Percentiles rank a stretch among this genome's conserved stretches.
phyloP scores from a whole-genome alignment of 2,888 invertebrate genomes.

The Gibbula magus region DNA sequence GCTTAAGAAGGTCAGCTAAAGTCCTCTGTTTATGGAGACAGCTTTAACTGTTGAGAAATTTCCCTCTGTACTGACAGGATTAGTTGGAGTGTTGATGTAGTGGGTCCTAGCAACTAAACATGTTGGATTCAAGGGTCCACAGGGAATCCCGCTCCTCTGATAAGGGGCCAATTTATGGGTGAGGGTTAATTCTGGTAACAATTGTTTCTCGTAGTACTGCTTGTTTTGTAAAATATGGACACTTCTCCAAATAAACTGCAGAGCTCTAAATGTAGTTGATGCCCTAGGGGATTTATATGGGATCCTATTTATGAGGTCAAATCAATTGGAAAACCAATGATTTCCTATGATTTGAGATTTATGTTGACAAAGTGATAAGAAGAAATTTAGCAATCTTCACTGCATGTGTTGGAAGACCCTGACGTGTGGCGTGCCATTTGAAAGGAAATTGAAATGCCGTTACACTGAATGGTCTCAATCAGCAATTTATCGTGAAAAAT shows the following conservation, averaged over 20 bases:
- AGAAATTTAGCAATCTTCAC: neutral
- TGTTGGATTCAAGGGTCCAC: neutral
- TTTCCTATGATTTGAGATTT: neutral
- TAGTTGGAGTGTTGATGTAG: neutral
- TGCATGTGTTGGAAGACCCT: neutral
- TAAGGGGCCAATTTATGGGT: neutral
- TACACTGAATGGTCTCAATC: neutral
- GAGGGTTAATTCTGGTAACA: neutral
- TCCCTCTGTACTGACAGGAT: conserved; percentile 3
- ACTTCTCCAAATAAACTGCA: neutral
- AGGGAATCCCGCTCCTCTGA: neutral
- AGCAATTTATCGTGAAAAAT: neutral
- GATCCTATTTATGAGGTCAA: neutral
- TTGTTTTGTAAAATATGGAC: conserved; percentile 13
- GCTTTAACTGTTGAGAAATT: neutral
- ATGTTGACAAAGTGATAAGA: neutral
- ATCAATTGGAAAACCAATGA: neutral
- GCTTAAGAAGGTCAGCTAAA: neutral
- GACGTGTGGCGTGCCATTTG: neutral
- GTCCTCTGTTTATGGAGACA: neutral
- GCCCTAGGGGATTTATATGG: neutral
- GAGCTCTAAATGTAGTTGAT: neutral
- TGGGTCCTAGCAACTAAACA: conserved; percentile 10
- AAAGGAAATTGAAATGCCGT: neutral
- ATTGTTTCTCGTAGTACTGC: neutral